Evolutionary conservation across 1,140 invertebrate genomes (phyloP), one percentile per base, ranked within the genome.

Genomic region (Ladona fulva): DNA sequence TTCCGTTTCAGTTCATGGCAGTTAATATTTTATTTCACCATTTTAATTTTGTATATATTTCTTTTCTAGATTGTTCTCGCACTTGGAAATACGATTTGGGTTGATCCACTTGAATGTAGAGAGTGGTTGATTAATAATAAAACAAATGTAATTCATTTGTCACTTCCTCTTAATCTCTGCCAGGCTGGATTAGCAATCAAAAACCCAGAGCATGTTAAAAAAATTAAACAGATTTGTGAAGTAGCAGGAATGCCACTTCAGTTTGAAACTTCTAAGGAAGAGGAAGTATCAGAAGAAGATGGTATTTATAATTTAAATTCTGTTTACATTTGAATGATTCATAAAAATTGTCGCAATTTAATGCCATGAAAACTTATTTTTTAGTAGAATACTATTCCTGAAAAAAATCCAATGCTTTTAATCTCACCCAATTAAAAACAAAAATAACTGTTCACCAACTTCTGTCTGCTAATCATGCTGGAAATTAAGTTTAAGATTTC

Each of bases 11-110:
- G 3, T 12, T 22, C 3, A 19, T 3, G 5, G 52, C n/a, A n/a
- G n/a, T n/a, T 66, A 66, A 66, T 19, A 66, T 66, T 6, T 16
- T 66, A 12, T 66, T 6, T 19, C 10, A 81, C 24, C 14, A 19
- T n/a, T 5, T 25, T 75, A 5, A 5, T n/a, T 75, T 19, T 14
- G 12, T 25, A 22, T 75, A 1, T 75, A 8, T 16, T 19, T 75
- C 6, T 7, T 37, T 1, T 75, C 1, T 29, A 77, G 77, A 52
- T 77, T 5, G n/a, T 66, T 22, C 3, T 77, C 6, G 25, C 25
- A 24, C 24, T 77, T 8, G 59, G 77, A 7, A 44, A 86, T 78
- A 85, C 82, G 16, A 77, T 86, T 12, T 86, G 85, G 85, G 77
- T 84, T 3, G 78, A 85, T 75, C 81, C 83, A 59, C 66, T 86